A percentile compares a stretch with the other conserved stretches of the same genome.
These are phyloP conservation scores for Hyla sarda DNA, from an alignment of 2,113 vertebrate genomes.

Conservation along the genomic window DNA sequence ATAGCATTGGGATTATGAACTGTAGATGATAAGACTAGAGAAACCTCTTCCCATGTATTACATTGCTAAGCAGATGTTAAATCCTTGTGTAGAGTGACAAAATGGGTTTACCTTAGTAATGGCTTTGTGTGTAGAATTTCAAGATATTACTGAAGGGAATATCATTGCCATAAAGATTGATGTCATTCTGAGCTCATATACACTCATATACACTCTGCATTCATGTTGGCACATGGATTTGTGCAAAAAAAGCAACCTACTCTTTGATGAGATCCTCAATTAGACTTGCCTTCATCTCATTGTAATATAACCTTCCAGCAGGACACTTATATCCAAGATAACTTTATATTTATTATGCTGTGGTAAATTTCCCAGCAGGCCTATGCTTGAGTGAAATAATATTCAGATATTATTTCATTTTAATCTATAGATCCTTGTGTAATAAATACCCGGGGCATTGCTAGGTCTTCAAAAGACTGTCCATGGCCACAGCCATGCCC, in stretches of 20 bases:
- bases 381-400: no score
- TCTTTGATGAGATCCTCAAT: slow-evolving; percentile 32
- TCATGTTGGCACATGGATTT: background rate
- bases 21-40: background rate
- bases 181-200: background rate
- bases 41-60: background rate
- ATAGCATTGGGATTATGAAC: background rate
- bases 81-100: background rate
- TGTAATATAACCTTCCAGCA: slow-evolving; percentile 27
- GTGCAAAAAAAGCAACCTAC: background rate
- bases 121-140: background rate
- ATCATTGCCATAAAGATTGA: background rate
- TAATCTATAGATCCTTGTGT: no score
- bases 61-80: slow-evolving; percentile 4
- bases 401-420: no score
- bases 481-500: no score
- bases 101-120: slow-evolving; percentile 12
- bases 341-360: background rate
- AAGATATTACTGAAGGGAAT: background rate
- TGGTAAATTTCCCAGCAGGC: no score
- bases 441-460: no score
- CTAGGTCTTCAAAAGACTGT: no score
- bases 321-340: background rate
- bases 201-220: background rate
- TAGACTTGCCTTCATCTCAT: slow-evolving; percentile 11